Percentiles rank a stretch among this genome's conserved stretches.
Conservation (phyloP, 1,140 invertebrate genomes). For the Drosophila tani region DNA sequence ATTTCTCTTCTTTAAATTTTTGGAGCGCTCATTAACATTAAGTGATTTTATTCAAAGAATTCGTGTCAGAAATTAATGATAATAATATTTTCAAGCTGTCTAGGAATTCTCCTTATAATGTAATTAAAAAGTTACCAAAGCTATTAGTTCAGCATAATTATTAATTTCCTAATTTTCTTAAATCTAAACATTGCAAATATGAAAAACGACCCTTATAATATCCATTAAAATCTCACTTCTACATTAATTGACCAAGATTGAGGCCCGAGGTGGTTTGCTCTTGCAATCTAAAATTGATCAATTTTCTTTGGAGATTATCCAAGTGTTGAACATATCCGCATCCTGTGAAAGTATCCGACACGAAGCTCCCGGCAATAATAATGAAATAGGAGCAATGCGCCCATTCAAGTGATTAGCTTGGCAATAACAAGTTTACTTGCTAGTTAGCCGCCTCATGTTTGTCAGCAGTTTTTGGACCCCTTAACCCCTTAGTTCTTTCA, state of each 20-base stretch:
- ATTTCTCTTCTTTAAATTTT: neutral
- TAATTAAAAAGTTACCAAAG: too few relatives aligned
- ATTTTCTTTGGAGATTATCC: neutral
- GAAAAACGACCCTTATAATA: neutral
- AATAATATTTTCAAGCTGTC: too few relatives aligned
- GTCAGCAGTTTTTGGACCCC: slow-evolving; percentile 41
- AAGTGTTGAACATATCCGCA: neutral
- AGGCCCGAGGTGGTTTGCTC: neutral
- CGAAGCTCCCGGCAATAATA: slow-evolving; percentile 8
- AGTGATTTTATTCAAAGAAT: neutral
- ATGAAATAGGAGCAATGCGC: slow-evolving; percentile 56
- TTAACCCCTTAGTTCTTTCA: neutral
- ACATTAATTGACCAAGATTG: neutral
- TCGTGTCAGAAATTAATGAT: too few relatives aligned
- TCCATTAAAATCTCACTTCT: neutral
- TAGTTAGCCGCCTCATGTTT: slow-evolving; percentile 50
- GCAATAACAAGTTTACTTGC: slow-evolving; percentile 62
- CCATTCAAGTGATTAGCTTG: slow-evolving; percentile 55
- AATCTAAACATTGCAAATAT: neutral
- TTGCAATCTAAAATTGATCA: neutral
- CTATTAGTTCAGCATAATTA: neutral
- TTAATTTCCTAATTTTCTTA: neutral
- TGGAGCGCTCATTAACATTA: too few relatives aligned
- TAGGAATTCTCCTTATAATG: too few relatives aligned
- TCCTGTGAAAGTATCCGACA: neutral